Evolutionary conservation across 2,797 vertebrate species (phyloP).

Genomic region (Antennarius maculatus): DNA sequence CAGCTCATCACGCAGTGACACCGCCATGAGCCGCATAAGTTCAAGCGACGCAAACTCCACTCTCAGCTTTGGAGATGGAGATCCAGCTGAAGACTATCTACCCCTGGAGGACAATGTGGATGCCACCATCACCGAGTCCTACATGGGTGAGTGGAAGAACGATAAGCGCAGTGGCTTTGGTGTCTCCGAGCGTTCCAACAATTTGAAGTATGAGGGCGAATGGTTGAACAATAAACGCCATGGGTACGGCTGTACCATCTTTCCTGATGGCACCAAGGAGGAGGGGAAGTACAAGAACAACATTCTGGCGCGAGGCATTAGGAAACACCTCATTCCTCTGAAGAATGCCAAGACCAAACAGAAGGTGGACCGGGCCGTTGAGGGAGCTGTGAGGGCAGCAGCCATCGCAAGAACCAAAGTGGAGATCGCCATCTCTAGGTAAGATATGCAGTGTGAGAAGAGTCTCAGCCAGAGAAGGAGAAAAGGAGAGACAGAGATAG

Average conservation of each 20-base stretch:
- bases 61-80: conserved; percentile 92
- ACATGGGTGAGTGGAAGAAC: conserved; percentile 96
- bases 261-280: conserved; percentile 92
- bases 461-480: background rate
- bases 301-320: conserved; percentile 89
- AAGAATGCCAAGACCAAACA: conserved; percentile 95
- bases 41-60: conserved; percentile 96
- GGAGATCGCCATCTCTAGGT: conserved; percentile 97
- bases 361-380: conserved; percentile 93
- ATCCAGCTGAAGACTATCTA: conserved; percentile 85
- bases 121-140: conserved; percentile 94
- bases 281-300: conserved; percentile 99
- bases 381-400: conserved; percentile 90
- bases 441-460: conserved; percentile 26
- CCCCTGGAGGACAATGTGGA: conserved; percentile 92
- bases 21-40: conserved; percentile 93
- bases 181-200: conserved; percentile 93
- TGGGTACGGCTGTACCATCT: conserved; percentile 93
- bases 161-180: conserved; percentile 95
- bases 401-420: conserved; percentile 96
- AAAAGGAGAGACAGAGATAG: background rate
- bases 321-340: conserved; percentile 93
- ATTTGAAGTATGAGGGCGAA: conserved; percentile 96
- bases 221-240: conserved; percentile 95
- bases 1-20: conserved; percentile 93